These are phyloP conservation scores for Dexiosoma caninum DNA, from an alignment of 2,888 invertebrate species.

Conservation along the genomic window DNA sequence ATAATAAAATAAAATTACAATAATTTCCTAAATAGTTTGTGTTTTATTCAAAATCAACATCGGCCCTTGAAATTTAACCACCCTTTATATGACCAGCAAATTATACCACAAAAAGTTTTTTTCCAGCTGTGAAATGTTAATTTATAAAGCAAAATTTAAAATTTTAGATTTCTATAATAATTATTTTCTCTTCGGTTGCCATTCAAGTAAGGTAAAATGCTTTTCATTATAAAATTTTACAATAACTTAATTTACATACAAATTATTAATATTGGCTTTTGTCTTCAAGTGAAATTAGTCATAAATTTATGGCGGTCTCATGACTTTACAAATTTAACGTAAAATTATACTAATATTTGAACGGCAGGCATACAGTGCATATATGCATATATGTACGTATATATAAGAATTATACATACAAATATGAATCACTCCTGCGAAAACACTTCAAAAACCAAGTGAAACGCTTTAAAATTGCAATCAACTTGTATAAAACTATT, in stretches of 20 bases:
- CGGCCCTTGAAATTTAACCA: too few relatives aligned
- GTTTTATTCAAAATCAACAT: too few relatives aligned
- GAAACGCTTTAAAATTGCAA: not conserved
- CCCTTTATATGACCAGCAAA: too few relatives aligned
- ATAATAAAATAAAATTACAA: too few relatives aligned
- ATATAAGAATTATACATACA: too few relatives aligned
- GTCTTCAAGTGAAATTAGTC: not conserved
- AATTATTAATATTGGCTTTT: not conserved
- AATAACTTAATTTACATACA: conserved; percentile 13
- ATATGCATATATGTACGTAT: not conserved
- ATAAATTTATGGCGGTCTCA: conserved; percentile 1
- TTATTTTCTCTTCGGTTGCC: too few relatives aligned
- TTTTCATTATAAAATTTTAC: not conserved
- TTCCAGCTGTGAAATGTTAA: too few relatives aligned
- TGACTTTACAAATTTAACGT: conserved; percentile 38
- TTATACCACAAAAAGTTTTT: too few relatives aligned
- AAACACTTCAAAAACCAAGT: conserved; percentile 9
- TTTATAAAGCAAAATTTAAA: too few relatives aligned
- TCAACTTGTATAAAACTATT: not conserved
- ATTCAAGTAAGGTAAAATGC: too few relatives aligned
- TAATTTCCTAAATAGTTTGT: too few relatives aligned
- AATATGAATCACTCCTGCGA: conserved; percentile 19
- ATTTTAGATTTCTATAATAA: too few relatives aligned
- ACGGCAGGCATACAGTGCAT: not conserved
- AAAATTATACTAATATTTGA: conserved; percentile 44